These are phyloP conservation scores for Drosophila truncata DNA, from an alignment of 1,140 invertebrate species.

Conservation along the genomic window DNA sequence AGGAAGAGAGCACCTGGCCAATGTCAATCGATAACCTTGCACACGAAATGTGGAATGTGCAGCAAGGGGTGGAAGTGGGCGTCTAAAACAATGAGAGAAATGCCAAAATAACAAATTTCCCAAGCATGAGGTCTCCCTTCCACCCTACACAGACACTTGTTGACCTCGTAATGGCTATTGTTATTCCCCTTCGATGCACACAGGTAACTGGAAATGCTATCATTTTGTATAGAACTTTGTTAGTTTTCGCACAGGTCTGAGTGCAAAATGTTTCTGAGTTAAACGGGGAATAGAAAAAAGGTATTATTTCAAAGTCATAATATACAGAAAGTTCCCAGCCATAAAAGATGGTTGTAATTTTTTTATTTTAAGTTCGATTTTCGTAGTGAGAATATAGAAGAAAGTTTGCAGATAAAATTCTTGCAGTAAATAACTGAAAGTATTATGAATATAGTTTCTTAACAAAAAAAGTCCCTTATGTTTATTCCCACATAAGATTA, in stretches of 20 bases:
- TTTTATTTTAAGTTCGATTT: not conserved
- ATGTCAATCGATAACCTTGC: slow-evolving; percentile 74
- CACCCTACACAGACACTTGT: slow-evolving; percentile 61
- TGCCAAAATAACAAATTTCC: slow-evolving; percentile 45
- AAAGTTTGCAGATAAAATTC: not conserved
- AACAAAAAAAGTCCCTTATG: too few relatives aligned
- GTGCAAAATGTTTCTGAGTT: not conserved
- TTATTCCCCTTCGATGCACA: slow-evolving; percentile 20
- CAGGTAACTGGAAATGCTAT: not conserved
- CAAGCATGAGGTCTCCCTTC: slow-evolving; percentile 3
- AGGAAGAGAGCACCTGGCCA: slow-evolving; percentile 52
- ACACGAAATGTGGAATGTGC: slow-evolving; percentile 40
- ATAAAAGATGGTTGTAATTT: not conserved
- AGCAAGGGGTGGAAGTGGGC: not conserved
- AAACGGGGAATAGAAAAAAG: not conserved
- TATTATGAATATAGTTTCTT: not conserved
- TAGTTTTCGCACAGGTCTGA: not conserved
- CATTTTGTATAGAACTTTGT: not conserved
- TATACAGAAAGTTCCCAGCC: not conserved
- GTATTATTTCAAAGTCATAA: not conserved
- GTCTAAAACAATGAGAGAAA: slow-evolving; percentile 26
- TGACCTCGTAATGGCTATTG: slow-evolving; percentile 45
- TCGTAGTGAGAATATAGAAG: not conserved
- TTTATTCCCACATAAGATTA: too few relatives aligned
- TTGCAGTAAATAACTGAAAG: not conserved